These are phyloP conservation scores for Polyommatus iphigenia DNA, from an alignment of 2,888 invertebrate species.

Conservation along the genomic window DNA sequence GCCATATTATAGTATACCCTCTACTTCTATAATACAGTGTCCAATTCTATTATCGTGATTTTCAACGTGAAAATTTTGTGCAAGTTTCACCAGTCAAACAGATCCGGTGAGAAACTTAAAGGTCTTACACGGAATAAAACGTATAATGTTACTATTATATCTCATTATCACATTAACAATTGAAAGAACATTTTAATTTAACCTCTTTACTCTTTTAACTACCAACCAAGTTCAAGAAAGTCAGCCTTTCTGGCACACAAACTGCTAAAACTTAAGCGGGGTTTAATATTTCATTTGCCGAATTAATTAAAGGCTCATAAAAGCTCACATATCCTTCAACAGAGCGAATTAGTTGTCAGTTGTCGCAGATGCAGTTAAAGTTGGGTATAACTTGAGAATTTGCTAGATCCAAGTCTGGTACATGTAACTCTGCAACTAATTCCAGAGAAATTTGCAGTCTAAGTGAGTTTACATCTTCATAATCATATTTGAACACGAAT, in stretches of 20 bases:
- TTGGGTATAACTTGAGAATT: conserved; percentile 40
- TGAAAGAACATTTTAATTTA: too few relatives aligned
- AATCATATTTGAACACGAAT: conserved; percentile 45
- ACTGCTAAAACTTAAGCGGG: neutral
- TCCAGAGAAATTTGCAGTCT: conserved; percentile 56
- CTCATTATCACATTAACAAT: too few relatives aligned
- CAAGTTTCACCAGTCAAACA: too few relatives aligned
- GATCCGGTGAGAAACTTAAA: too few relatives aligned
- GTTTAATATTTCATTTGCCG: neutral
- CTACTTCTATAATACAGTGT: too few relatives aligned
- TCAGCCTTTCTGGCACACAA: neutral
- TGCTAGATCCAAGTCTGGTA: conserved; percentile 36
- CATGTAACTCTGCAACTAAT: conserved; percentile 52
- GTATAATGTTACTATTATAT: too few relatives aligned
- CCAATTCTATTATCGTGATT: too few relatives aligned
- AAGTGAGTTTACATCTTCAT: conserved; percentile 44
- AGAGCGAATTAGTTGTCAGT: conserved; percentile 14
- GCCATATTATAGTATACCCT: neutral
- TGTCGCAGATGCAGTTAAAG: conserved; percentile 37
- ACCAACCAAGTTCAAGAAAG: neutral
- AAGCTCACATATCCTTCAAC: neutral
- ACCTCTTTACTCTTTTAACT: too few relatives aligned
- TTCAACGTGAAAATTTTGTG: too few relatives aligned
- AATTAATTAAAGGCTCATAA: conserved; percentile 19
- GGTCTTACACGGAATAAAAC: too few relatives aligned